Evolutionary conservation across 1,140 invertebrate genomes (phyloP).

Genomic region (Nephila pilipes): DNA sequence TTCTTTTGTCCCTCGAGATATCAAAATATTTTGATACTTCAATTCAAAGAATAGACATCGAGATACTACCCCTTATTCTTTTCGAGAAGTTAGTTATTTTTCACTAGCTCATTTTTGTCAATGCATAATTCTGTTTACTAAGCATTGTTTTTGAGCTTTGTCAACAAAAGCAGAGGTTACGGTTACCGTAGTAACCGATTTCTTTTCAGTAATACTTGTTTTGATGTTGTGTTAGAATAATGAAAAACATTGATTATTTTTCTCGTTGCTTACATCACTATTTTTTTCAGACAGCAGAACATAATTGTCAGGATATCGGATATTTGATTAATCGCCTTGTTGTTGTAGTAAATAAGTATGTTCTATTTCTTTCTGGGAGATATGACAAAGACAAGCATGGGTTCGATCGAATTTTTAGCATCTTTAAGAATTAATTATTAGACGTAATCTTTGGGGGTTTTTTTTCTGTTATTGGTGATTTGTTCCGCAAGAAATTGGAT

Average conservation of each 20-base stretch:
- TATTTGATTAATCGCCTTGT: not conserved
- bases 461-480: too few species aligned
- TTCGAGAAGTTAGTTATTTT: not conserved
- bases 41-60: not conserved
- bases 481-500: too few species aligned
- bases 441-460: too few species aligned
- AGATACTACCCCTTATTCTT: not conserved
- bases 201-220: not conserved
- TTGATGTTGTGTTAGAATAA: not conserved
- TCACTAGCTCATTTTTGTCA: not conserved
- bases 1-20: not conserved
- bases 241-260: not conserved
- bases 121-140: constrained; percentile 22
- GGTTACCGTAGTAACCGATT: not conserved
- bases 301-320: not conserved
- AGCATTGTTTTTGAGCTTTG: not conserved
- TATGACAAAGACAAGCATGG: not conserved
- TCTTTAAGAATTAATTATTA: not conserved
- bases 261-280: not conserved
- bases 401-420: not conserved
- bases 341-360: too few species aligned
- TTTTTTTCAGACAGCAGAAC: not conserved
- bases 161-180: not conserved
- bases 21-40: not conserved
- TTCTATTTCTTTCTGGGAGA: not conserved